phyloP scores from a whole-genome alignment of 1,140 invertebrate species.

The Apis dorsata region DNA sequence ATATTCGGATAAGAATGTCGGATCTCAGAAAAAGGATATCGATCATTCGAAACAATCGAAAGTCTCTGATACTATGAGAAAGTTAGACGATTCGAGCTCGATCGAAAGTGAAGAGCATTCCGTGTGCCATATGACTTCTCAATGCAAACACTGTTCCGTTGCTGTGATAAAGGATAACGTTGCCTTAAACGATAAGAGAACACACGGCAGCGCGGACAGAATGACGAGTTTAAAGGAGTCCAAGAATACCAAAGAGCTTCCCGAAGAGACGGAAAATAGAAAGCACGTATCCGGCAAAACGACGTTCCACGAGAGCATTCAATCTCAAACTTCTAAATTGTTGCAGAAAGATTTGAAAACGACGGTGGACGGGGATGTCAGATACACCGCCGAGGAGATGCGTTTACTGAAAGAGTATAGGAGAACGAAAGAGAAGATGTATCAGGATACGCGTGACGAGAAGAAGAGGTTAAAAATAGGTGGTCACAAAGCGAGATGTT shows the following conservation, averaged over 20 bases:
- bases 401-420: conserved; percentile 50
- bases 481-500: not conserved
- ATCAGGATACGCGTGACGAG: not conserved
- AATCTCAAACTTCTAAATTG: not conserved
- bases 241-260: conserved; percentile 20
- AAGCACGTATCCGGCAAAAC: not conserved
- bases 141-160: conserved; percentile 34
- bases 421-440: conserved; percentile 31
- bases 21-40: not conserved
- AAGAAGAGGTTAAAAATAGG: not conserved
- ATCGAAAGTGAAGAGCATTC: conserved; percentile 3
- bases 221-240: not conserved
- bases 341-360: conserved; percentile 37
- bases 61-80: not conserved
- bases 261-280: not conserved
- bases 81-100: not conserved
- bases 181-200: conserved; percentile 25
- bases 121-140: conserved; percentile 44
- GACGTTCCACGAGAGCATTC: not conserved
- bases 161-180: conserved; percentile 44
- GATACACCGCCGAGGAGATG: conserved; percentile 33
- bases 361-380: conserved; percentile 33
- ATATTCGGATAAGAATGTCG: not conserved
- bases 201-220: not conserved
- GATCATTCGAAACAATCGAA: conserved; percentile 12